Evolutionary conservation across 2,113 vertebrate genomes (phyloP).

Genomic region (Loxodonta africana): DNA sequence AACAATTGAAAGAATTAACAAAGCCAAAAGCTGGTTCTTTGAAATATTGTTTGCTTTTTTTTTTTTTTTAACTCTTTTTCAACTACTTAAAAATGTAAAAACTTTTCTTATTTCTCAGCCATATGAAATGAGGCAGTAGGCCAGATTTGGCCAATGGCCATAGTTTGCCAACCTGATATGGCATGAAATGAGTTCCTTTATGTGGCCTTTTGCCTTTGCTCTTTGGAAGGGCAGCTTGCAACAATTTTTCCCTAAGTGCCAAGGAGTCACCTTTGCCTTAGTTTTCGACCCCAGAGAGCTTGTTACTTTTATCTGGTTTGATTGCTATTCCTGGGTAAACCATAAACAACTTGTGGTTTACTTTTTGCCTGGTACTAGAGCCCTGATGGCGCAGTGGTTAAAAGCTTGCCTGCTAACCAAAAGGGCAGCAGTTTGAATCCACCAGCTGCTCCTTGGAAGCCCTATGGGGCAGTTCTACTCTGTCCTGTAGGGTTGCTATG

Average conservation of each 20-base stretch:
- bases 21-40: too few relatives aligned
- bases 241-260: background rate
- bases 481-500: too few relatives aligned
- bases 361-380: background rate
- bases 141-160: background rate
- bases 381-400: too few relatives aligned
- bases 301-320: background rate
- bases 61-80: background rate
- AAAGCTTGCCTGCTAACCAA: too few relatives aligned
- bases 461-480: too few relatives aligned
- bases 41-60: background rate
- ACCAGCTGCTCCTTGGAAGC: too few relatives aligned
- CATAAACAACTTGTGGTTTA: background rate
- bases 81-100: conserved; percentile 2
- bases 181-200: background rate
- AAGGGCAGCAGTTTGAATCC: too few relatives aligned
- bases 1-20: too few relatives aligned
- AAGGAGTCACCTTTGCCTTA: background rate
- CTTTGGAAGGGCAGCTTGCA: background rate
- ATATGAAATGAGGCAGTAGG: background rate
- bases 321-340: background rate
- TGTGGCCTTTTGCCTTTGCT: background rate
- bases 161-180: background rate
- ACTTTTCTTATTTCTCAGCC: background rate
- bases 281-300: background rate